These are phyloP conservation scores for Drosophila serrata DNA, from an alignment of 1,140 invertebrate species.

Conservation along the genomic window DNA sequence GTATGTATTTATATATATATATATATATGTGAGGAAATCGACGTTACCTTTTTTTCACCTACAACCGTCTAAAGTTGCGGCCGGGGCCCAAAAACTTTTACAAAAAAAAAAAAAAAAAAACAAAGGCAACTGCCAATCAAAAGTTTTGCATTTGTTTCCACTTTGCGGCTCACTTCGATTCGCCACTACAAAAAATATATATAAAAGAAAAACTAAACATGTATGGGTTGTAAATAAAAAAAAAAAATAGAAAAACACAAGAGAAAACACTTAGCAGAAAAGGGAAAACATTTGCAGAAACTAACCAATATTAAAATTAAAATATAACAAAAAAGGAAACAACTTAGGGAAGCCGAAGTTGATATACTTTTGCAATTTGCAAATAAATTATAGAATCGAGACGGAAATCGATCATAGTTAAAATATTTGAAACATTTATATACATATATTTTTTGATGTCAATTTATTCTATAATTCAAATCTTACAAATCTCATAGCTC, in stretches of 20 bases:
- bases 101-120: no score
- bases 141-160: conserved; percentile 60
- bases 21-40: not conserved
- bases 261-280: not conserved
- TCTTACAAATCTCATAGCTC: no score
- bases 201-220: not conserved
- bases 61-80: conserved; percentile 71
- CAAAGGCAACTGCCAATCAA: conserved; percentile 77
- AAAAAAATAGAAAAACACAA: not conserved
- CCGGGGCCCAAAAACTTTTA: conserved; percentile 44
- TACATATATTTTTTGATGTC: no score
- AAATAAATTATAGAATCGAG: no score
- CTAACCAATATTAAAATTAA: not conserved
- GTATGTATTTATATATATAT: not conserved
- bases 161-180: conserved; percentile 35
- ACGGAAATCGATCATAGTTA: no score
- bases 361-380: no score
- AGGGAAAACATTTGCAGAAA: not conserved
- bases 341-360: no score
- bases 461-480: no score
- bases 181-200: conserved; percentile 12
- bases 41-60: conserved; percentile 12
- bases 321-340: no score
- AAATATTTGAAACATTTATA: no score
- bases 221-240: not conserved